These are phyloP conservation scores for Peucedramus taeniatus DNA, from an alignment of 2,113 vertebrate genomes.

Conservation along the genomic window DNA sequence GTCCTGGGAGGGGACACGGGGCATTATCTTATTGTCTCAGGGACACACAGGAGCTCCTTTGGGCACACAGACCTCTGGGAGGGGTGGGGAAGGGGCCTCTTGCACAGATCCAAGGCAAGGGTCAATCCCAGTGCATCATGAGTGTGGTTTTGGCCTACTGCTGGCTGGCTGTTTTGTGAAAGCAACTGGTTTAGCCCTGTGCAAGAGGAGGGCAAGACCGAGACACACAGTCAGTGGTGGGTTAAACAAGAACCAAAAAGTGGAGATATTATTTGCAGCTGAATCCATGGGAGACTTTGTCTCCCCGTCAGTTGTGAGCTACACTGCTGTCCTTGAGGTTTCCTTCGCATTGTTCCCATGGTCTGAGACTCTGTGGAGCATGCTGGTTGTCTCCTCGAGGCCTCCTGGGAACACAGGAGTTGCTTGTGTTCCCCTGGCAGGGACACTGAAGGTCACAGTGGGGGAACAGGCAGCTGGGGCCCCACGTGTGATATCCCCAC, in stretches of 20 bases:
- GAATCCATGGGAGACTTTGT: neutral
- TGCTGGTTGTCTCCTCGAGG: slow-evolving; percentile 60
- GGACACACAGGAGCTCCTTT: neutral
- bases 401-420: neutral
- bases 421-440: slow-evolving; percentile 29
- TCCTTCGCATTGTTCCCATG: slow-evolving; percentile 69
- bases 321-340: neutral
- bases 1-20: neutral
- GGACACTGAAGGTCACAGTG: neutral
- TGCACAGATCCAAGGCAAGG: neutral
- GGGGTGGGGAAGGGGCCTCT: neutral
- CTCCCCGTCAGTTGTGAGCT: neutral
- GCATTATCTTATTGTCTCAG: neutral
- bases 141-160: neutral
- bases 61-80: neutral
- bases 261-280: neutral
- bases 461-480: neutral
- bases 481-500: neutral
- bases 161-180: neutral
- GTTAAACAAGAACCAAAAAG: neutral
- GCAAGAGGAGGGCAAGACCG: neutral
- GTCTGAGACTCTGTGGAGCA: slow-evolving; percentile 35
- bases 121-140: neutral
- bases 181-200: neutral
- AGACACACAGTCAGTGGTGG: neutral